These are phyloP conservation scores for Spialia ferax DNA, from an alignment of 2,888 invertebrate genomes.

Conservation along the genomic window DNA sequence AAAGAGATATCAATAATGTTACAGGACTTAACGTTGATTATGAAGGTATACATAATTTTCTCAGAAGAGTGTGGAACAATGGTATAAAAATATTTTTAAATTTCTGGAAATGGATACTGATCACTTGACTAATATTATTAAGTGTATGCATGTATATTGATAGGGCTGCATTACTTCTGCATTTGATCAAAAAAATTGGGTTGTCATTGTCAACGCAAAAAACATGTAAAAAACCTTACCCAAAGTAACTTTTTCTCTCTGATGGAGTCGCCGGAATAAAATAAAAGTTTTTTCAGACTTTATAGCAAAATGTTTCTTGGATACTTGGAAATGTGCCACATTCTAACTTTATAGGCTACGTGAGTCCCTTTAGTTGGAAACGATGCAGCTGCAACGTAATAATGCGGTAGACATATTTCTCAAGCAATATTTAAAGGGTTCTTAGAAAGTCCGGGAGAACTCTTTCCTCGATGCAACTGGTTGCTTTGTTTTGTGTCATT, in stretches of 20 bases:
- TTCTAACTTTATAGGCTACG: conserved; percentile 26
- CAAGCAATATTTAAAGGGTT: conserved; percentile 31
- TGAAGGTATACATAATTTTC: conserved; percentile 1
- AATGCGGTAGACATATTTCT: conserved; percentile 38
- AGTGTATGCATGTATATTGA: neutral
- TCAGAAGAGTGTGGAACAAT: neutral
- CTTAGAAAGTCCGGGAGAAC: conserved; percentile 8
- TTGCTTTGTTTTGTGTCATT: neutral
- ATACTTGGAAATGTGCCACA: conserved; percentile 22
- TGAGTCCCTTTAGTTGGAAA: conserved; percentile 23
- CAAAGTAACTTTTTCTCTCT: too few species aligned
- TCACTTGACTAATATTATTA: neutral
- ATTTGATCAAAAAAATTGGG: too few species aligned
- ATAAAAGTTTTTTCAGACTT: neutral
- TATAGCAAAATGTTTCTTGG: conserved; percentile 6
- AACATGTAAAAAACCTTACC: too few species aligned
- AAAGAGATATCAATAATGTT: conserved; percentile 25
- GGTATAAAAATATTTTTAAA: neutral
- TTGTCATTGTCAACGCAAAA: too few species aligned
- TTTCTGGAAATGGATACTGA: neutral
- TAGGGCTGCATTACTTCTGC: neutral
- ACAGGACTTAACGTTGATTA: conserved; percentile 7
- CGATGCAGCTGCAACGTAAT: conserved; percentile 27
- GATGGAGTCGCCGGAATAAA: too few species aligned
- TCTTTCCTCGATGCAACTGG: conserved; percentile 5